These are phyloP conservation scores for Arion vulgaris DNA, from an alignment of 1,140 invertebrate species.

Conservation along the genomic window DNA sequence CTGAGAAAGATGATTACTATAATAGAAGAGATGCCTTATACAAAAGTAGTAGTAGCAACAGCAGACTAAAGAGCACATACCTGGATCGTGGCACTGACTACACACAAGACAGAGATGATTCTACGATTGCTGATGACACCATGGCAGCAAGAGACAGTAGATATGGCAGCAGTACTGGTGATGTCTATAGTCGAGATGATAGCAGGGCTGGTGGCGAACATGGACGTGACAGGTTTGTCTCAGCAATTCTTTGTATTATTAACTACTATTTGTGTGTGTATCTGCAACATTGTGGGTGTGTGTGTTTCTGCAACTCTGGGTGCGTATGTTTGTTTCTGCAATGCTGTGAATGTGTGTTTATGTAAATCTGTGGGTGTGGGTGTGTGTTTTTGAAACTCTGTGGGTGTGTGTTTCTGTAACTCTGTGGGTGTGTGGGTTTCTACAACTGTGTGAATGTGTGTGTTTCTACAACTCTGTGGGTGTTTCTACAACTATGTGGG, in stretches of 20 bases:
- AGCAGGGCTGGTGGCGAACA: not conserved
- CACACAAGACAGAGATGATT: not conserved
- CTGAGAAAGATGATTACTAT: conserved; percentile 5
- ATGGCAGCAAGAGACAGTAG: not conserved
- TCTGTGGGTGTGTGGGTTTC: too few species aligned
- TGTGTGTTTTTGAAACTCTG: too few species aligned
- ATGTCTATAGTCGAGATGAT: not conserved
- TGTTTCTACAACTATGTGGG: too few species aligned
- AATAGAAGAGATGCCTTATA: not conserved
- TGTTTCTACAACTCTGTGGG: too few species aligned
- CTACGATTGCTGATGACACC: conserved; percentile 20
- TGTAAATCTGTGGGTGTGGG: too few species aligned
- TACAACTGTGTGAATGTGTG: too few species aligned
- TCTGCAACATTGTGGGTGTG: not conserved
- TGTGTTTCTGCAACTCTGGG: not conserved
- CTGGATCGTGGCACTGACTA: not conserved
- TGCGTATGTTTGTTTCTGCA: not conserved
- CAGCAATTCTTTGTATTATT: not conserved
- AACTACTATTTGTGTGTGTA: not conserved
- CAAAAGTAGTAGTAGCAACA: too few species aligned
- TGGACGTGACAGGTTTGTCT: not conserved
- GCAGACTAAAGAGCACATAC: not conserved
- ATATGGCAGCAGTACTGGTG: not conserved
- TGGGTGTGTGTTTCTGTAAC: too few species aligned
- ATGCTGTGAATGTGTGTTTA: too few species aligned